Conservation (phyloP, 2,888 invertebrate genomes). For the Masnerella sp. region DNA sequence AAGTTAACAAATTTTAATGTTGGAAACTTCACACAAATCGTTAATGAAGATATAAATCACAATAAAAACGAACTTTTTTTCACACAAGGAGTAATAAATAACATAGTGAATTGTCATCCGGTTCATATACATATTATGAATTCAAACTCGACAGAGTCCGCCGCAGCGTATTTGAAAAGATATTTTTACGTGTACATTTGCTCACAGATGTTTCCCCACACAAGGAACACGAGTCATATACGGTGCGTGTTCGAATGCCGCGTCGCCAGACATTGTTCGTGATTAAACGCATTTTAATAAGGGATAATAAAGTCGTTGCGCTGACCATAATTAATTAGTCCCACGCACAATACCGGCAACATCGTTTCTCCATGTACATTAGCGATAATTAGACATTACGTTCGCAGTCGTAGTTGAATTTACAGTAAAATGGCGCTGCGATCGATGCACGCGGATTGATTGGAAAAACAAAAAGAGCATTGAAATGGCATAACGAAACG, state of each 20-base stretch:
- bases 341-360: neutral
- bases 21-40: no score
- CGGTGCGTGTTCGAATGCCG: conserved; percentile 11
- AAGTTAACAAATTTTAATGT: no score
- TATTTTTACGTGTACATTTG: no score
- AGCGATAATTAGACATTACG: conserved; percentile 1
- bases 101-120: no score
- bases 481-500: no score
- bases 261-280: conserved; percentile 21
- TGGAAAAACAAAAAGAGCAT: neutral
- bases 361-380: neutral
- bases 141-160: no score
- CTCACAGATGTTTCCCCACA: no score
- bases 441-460: neutral
- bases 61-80: no score
- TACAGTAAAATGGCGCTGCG: neutral
- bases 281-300: conserved; percentile 13
- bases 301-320: neutral
- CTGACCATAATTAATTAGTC: conserved; percentile 3
- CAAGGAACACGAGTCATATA: conserved; percentile 24
- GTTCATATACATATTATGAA: no score
- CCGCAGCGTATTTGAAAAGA: no score
- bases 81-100: no score
- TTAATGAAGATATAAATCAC: no score
- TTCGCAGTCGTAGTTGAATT: neutral